Conservation (phyloP, 2,113 vertebrate genomes). For the Siniperca knerii region DNA sequence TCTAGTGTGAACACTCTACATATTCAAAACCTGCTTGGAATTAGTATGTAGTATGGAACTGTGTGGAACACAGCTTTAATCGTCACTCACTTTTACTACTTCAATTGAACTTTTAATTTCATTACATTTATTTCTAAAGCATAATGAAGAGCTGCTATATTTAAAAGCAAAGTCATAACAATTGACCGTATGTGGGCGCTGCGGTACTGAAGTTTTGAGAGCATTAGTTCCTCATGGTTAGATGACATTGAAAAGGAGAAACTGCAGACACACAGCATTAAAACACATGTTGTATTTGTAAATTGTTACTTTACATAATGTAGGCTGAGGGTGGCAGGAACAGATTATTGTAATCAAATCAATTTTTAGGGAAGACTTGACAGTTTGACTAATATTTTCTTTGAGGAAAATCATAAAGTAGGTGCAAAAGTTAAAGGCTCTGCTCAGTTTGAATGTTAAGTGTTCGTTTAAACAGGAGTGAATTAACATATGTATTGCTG, state of each 20-base stretch:
- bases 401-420: not conserved
- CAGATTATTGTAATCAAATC: constrained; percentile 39
- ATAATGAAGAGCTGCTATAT: not conserved
- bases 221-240: not conserved
- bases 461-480: constrained; percentile 37
- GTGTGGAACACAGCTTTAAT: not conserved
- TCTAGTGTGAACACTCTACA: not conserved
- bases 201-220: not conserved
- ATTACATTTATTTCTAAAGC: not conserved
- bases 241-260: constrained; percentile 15
- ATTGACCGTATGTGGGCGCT: not conserved
- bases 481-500: constrained; percentile 64
- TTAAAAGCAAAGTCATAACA: not conserved
- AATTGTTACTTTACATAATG: constrained; percentile 13
- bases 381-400: constrained; percentile 16
- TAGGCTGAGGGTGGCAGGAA: not conserved
- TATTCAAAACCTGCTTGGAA: not conserved
- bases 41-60: not conserved
- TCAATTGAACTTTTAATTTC: not conserved
- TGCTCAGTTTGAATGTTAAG: constrained; percentile 18
- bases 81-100: not conserved
- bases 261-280: not conserved
- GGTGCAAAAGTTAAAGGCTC: constrained; percentile 11
- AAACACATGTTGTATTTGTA: not conserved
- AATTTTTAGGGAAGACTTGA: not conserved